Percentiles rank a stretch among this genome's conserved stretches.
phyloP scores from a whole-genome alignment of 1,140 invertebrate genomes.

The Drosophila prosaltans region DNA sequence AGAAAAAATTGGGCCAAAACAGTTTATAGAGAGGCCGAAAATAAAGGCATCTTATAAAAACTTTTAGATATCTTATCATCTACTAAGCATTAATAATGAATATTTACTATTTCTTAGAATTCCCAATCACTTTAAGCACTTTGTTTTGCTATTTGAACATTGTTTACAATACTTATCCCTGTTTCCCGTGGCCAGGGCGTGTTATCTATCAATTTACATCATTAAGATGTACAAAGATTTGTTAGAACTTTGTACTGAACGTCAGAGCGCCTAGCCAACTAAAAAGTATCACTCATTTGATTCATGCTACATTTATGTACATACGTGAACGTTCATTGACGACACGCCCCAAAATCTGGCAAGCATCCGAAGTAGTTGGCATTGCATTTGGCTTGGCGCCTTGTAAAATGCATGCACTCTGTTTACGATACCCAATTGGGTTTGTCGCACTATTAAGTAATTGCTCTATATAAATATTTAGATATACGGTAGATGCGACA shows the following conservation, averaged over 20 bases:
- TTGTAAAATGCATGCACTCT: slow-evolving; percentile 34
- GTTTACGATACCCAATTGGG: slow-evolving; percentile 44
- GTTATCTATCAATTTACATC: slow-evolving; percentile 48
- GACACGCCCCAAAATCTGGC: slow-evolving; percentile 50
- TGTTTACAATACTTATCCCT: neutral
- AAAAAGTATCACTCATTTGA: slow-evolving; percentile 71
- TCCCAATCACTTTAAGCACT: neutral
- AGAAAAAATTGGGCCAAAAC: neutral
- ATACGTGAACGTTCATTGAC: slow-evolving; percentile 11
- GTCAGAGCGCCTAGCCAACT: slow-evolving; percentile 36
- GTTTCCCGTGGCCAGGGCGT: slow-evolving; percentile 65
- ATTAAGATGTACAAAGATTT: slow-evolving; percentile 39
- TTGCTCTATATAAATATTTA: slow-evolving; percentile 54
- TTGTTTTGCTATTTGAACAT: neutral
- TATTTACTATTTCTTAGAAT: neutral
- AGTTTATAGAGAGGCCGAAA: too few species aligned
- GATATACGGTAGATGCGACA: slow-evolving; percentile 21
- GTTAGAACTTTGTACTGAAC: slow-evolving; percentile 32
- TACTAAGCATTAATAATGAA: too few species aligned
- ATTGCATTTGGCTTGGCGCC: slow-evolving; percentile 26
- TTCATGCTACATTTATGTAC: slow-evolving; percentile 60
- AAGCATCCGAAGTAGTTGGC: slow-evolving; percentile 33
- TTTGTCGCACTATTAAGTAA: slow-evolving; percentile 76
- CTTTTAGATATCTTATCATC: too few species aligned
- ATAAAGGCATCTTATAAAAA: too few species aligned